Percentiles rank a stretch among this genome's conserved stretches.
Conservation (phyloP, 2,113 vertebrate genomes). For the Daphoenositta chrysoptera region DNA sequence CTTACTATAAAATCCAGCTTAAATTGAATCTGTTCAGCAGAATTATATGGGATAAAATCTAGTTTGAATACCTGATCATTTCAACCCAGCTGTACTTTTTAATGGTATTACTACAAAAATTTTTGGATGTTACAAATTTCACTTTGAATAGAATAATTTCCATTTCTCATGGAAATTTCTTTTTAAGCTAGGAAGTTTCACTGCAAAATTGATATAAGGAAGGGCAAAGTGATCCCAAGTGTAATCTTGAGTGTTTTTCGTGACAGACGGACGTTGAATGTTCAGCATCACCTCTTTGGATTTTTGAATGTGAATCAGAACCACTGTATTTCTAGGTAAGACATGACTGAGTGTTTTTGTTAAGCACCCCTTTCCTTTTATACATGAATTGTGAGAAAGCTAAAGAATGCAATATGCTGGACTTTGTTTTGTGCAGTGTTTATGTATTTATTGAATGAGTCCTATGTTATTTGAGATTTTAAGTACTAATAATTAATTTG, state of each 20-base stretch:
- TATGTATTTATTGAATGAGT: not conserved
- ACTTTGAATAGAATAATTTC: not conserved
- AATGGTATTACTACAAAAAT: not conserved
- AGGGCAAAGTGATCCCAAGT: not conserved
- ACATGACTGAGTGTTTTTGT: not conserved
- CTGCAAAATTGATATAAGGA: not conserved
- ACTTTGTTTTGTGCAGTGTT: not conserved
- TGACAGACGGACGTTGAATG: not conserved
- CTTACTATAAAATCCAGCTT: not conserved
- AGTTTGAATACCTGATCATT: not conserved
- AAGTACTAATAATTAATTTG: not conserved
- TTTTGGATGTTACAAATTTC: not conserved
- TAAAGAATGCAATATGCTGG: not conserved
- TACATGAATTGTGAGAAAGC: not conserved
- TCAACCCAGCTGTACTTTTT: not conserved
- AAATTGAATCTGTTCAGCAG: not conserved
- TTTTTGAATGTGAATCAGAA: slow-evolving; percentile 51
- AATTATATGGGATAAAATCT: not conserved
- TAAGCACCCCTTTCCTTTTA: not conserved
- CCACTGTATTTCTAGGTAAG: slow-evolving; percentile 56
- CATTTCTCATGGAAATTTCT: not conserved
- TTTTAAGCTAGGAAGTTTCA: not conserved
- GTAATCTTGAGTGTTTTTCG: not conserved
- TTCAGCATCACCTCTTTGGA: slow-evolving; percentile 1
- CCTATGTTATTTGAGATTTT: not conserved